Conservation (phyloP, 1,140 invertebrate species). For the Musca domestica region DNA sequence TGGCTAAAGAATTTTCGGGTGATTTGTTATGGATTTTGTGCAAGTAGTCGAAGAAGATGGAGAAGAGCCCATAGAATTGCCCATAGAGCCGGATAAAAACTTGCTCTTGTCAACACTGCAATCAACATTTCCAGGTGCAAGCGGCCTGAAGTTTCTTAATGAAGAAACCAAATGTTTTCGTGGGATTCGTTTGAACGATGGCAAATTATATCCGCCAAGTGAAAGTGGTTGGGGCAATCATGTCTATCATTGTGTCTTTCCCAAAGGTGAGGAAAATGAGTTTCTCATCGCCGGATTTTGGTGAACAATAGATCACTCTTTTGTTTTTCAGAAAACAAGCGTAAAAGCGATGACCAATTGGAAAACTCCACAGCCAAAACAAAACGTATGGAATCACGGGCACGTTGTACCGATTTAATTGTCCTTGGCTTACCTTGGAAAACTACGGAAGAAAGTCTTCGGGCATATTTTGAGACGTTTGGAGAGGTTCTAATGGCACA, state of each 20-base stretch:
- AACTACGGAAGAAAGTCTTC: conserved; percentile 91
- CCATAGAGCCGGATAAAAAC: conserved; percentile 86
- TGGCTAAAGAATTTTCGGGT: background rate
- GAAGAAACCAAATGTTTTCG: conserved; percentile 82
- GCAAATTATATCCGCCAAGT: conserved; percentile 76
- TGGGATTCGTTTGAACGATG: conserved; percentile 84
- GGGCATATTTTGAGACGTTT: conserved; percentile 94
- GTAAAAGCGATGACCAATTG: conserved; percentile 90
- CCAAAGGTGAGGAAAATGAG: conserved; percentile 72
- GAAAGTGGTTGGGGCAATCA: conserved; percentile 87
- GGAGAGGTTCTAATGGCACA: conserved; percentile 96
- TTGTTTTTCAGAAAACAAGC: conserved; percentile 82
- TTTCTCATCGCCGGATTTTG: no score
- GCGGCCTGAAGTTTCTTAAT: conserved; percentile 90
- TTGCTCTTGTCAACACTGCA: conserved; percentile 83
- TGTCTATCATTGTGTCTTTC: conserved; percentile 91
- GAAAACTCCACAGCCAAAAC: conserved; percentile 91
- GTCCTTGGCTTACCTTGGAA: conserved; percentile 96
- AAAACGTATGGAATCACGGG: conserved; percentile 84
- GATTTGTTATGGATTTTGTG: conserved; percentile 56
- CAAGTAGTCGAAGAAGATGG: conserved; percentile 87
- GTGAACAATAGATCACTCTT: no score
- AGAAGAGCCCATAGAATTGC: conserved; percentile 90
- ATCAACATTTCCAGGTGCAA: conserved; percentile 88
- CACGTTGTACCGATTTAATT: conserved; percentile 94